Evolutionary conservation across 2,797 vertebrate genomes (phyloP).

Genomic region (Ctenosaura bakeri): DNA sequence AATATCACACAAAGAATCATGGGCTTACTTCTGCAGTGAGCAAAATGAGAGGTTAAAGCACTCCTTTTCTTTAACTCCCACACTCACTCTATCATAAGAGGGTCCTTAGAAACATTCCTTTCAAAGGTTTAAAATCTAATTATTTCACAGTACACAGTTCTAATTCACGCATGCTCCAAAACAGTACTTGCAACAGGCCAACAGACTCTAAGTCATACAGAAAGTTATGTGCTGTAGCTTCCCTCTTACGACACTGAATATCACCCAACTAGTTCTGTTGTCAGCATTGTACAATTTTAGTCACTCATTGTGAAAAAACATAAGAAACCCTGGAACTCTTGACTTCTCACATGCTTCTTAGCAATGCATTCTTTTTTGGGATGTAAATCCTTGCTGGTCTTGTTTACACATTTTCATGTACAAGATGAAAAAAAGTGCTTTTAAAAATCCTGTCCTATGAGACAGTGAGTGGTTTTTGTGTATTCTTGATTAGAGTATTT

Average conservation of each 20-base stretch:
- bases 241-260: neutral
- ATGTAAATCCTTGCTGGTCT: too few relatives aligned
- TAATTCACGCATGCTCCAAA: neutral
- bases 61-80: neutral
- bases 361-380: too few relatives aligned
- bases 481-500: too few relatives aligned
- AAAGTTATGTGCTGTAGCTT: neutral
- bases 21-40: neutral
- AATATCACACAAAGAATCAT: neutral
- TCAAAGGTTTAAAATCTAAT: neutral
- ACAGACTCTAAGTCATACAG: neutral
- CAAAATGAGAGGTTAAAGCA: too few relatives aligned
- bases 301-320: neutral
- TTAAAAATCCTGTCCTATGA: too few relatives aligned
- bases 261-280: neutral
- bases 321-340: neutral
- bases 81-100: too few relatives aligned
- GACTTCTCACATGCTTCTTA: slow-evolving; percentile 6
- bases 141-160: neutral
- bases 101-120: neutral
- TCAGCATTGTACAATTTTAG: slow-evolving; percentile 17
- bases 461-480: too few relatives aligned
- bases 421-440: too few relatives aligned
- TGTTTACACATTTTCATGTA: too few relatives aligned
- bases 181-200: neutral